A percentile compares a stretch with the other conserved stretches of the same genome.
These are phyloP conservation scores for Phylloscopus collybita DNA, from an alignment of 2,797 vertebrate species.

Conservation along the genomic window DNA sequence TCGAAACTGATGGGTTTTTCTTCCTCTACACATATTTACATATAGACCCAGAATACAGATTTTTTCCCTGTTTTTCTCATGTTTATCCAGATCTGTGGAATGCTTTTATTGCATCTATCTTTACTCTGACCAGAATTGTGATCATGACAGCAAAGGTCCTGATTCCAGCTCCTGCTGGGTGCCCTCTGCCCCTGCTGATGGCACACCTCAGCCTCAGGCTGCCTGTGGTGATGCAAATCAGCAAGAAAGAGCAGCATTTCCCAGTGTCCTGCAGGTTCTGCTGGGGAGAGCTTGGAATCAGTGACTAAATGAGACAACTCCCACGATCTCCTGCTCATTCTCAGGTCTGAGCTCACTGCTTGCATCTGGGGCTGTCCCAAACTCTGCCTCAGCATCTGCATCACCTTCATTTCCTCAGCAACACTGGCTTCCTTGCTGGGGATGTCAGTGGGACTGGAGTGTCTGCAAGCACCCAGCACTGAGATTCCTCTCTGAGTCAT, in stretches of 20 bases:
- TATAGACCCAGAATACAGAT: neutral
- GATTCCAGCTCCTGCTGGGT: neutral
- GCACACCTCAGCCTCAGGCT: neutral
- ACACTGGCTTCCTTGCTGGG: neutral
- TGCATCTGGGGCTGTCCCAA: neutral
- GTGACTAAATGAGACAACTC: neutral
- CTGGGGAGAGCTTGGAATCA: neutral
- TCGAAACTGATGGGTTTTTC: neutral
- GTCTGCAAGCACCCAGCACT: neutral
- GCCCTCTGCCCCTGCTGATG: neutral
- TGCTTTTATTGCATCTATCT: neutral
- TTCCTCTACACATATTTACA: neutral
- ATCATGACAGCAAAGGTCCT: neutral
- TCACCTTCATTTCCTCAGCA: neutral
- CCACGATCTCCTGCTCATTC: fast-evolving
- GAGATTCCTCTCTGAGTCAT: slow-evolving; percentile 34
- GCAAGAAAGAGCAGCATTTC: neutral
- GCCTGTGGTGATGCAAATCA: neutral
- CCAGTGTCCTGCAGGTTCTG: neutral
- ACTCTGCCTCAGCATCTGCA: neutral
- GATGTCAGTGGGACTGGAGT: neutral
- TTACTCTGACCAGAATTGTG: neutral
- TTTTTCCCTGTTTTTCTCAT: neutral
- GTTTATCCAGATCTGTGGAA: neutral
- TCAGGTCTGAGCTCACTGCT: neutral